phyloP scores from a whole-genome alignment of 2,113 vertebrate species.

The Oncorhynchus nerka region DNA sequence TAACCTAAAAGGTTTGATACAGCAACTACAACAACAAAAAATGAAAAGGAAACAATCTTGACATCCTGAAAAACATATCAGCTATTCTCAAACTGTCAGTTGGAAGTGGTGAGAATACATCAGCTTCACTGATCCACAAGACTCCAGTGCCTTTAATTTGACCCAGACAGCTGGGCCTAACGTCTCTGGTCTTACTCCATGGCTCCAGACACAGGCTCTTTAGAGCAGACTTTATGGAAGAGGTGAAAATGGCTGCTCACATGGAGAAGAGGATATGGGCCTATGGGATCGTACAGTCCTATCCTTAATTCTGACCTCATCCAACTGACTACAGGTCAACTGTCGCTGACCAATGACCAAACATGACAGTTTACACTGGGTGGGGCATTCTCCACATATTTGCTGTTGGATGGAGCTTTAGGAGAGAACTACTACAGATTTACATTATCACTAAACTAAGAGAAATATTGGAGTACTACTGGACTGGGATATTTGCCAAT shows the following conservation, averaged over 20 bases:
- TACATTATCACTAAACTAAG: slow-evolving; percentile 27
- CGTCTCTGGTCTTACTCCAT: slow-evolving; percentile 42
- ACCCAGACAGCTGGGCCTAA: slow-evolving; percentile 48
- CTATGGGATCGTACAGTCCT: neutral
- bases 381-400: slow-evolving; percentile 7
- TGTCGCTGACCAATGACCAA: too few relatives aligned
- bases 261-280: neutral
- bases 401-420: slow-evolving; percentile 36
- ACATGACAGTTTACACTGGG: slow-evolving; percentile 21
- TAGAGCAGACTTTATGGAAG: neutral
- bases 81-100: slow-evolving; percentile 14
- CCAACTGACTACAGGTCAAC: too few relatives aligned
- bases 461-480: slow-evolving; percentile 25
- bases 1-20: neutral
- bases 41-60: neutral
- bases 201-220: slow-evolving; percentile 49
- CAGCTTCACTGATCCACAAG: slow-evolving; percentile 69
- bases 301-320: slow-evolving; percentile 1
- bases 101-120: slow-evolving; percentile 35
- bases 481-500: slow-evolving; percentile 20
- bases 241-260: neutral
- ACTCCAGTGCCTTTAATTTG: slow-evolving; percentile 78
- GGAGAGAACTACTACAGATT: slow-evolving; percentile 45
- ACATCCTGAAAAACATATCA: slow-evolving; percentile 37
- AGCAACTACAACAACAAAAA: neutral